phyloP scores from a whole-genome alignment of 1,140 invertebrate species.

The Chironomus striatipennis region DNA sequence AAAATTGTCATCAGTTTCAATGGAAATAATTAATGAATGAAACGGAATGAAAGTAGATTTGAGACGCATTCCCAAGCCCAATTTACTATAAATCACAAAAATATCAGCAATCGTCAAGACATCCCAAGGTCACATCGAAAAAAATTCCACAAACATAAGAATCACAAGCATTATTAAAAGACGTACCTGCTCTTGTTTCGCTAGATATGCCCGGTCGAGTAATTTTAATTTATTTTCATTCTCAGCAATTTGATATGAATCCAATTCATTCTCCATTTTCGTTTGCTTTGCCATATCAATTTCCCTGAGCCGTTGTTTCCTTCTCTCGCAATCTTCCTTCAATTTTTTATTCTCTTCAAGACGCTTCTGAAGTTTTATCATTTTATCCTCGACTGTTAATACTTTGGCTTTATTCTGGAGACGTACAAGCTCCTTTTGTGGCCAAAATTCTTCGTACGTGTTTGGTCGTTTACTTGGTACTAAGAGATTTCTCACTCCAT shows the following conservation, averaged over 20 bases:
- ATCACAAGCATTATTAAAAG: too few relatives aligned
- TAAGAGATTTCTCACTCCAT: slow-evolving; percentile 21
- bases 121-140: too few relatives aligned
- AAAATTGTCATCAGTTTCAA: too few relatives aligned
- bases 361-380: slow-evolving; percentile 29
- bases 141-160: neutral
- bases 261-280: slow-evolving; percentile 24
- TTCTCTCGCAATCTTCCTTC: slow-evolving; percentile 32
- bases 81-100: too few relatives aligned
- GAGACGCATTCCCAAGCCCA: too few relatives aligned
- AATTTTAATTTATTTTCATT: slow-evolving; percentile 32
- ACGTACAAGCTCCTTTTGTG: slow-evolving; percentile 31
- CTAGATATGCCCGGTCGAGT: slow-evolving; percentile 35
- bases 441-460: slow-evolving; percentile 30
- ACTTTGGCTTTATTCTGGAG: slow-evolving; percentile 32
- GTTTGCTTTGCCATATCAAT: slow-evolving; percentile 32
- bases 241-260: slow-evolving; percentile 21
- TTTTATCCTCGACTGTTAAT: slow-evolving; percentile 32
- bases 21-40: too few relatives aligned
- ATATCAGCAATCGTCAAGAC: too few relatives aligned
- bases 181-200: slow-evolving; percentile 32
- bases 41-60: too few relatives aligned
- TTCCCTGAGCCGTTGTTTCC: slow-evolving; percentile 31
- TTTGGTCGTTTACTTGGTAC: neutral
- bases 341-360: slow-evolving; percentile 33